These are phyloP conservation scores for Sminthurinus aureus DNA, from an alignment of 2,888 invertebrate genomes.

Conservation along the genomic window DNA sequence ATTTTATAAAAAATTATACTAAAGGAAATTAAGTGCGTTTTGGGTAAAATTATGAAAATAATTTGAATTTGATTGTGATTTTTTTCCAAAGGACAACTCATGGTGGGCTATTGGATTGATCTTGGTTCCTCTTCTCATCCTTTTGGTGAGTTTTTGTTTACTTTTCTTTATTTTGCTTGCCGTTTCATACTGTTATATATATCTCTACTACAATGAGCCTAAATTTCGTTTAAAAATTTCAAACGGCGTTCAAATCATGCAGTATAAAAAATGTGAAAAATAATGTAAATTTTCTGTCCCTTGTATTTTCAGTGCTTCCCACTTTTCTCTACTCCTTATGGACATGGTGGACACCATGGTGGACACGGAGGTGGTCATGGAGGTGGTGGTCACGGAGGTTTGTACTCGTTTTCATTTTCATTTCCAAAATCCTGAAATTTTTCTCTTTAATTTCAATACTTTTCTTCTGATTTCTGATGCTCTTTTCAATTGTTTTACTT, in stretches of 20 bases:
- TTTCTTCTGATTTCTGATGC: background rate
- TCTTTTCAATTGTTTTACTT: background rate
- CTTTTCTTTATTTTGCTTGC: background rate
- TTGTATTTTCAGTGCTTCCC: constrained; percentile 22
- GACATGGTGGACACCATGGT: constrained; percentile 20
- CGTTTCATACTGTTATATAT: too few species aligned
- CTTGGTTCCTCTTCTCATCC: constrained; percentile 34
- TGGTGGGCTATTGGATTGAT: constrained; percentile 44
- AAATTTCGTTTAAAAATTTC: background rate
- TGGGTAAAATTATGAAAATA: too few species aligned
- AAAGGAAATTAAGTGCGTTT: too few species aligned
- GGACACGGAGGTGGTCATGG: constrained; percentile 31
- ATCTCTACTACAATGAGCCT: background rate
- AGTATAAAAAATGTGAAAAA: background rate
- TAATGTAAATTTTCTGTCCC: background rate
- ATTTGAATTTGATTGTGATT: too few species aligned
- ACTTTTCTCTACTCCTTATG: constrained; percentile 37
- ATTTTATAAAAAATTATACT: too few species aligned
- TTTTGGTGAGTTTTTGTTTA: constrained; percentile 1
- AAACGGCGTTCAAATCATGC: background rate
- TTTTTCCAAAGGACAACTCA: constrained; percentile 25
- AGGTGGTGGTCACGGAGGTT: constrained; percentile 29
- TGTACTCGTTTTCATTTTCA: background rate
- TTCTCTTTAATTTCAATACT: too few species aligned
- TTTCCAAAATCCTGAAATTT: background rate